Conservation (phyloP, 2,797 vertebrate species). For the Lepidocolaptes lacrymiger region DNA sequence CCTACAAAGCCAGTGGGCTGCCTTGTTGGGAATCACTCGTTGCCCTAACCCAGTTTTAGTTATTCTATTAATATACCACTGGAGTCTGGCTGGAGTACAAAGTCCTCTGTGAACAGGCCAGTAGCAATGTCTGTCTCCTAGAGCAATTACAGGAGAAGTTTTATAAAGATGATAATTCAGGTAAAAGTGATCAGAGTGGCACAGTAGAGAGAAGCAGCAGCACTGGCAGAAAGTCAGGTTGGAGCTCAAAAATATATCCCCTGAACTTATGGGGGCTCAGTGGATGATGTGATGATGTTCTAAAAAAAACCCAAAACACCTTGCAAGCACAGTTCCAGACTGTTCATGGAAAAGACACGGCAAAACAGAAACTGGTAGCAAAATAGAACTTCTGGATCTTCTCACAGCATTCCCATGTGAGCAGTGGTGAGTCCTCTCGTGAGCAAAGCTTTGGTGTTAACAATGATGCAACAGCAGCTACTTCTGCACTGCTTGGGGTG, state of each 20-base stretch:
- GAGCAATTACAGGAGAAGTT: slow-evolving; percentile 33
- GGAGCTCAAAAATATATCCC: background rate
- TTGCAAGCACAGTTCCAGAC: background rate
- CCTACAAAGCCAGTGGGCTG: background rate
- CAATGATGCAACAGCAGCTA: background rate
- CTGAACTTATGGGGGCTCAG: background rate
- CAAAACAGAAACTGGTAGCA: background rate
- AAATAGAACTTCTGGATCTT: background rate
- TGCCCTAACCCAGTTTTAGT: slow-evolving; percentile 61
- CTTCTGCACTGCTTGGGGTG: fast-evolving
- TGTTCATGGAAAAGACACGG: background rate
- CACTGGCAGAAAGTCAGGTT: background rate
- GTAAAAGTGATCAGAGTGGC: background rate
- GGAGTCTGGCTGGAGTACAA: slow-evolving; percentile 26
- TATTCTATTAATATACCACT: slow-evolving; percentile 49
- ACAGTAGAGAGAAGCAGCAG: background rate
- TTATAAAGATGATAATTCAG: slow-evolving; percentile 3
- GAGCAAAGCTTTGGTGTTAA: background rate
- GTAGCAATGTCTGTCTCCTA: background rate
- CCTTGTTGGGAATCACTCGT: slow-evolving; percentile 29
- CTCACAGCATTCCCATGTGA: background rate
- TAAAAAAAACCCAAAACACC: background rate
- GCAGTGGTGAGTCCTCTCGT: fast-evolving
- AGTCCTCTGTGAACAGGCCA: slow-evolving; percentile 55
- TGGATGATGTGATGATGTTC: background rate